A percentile compares a stretch with the other conserved stretches of the same genome.
Evolutionary conservation across 2,113 vertebrate genomes (phyloP).

Genomic region (Anguilla japonica): DNA sequence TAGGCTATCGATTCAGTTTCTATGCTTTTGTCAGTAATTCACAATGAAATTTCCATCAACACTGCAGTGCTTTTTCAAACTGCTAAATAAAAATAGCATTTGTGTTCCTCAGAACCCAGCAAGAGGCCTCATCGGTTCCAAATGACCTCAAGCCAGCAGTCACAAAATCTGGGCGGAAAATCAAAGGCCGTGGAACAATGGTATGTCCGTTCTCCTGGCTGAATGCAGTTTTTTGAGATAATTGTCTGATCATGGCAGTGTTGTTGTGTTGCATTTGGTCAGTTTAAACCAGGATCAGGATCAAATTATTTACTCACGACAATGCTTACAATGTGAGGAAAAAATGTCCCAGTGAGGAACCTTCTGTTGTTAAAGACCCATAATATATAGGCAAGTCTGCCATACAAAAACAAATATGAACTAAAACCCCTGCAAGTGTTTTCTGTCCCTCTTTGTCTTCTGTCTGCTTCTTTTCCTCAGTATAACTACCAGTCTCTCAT

Average conservation of each 20-base stretch:
- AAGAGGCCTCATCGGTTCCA: conserved; percentile 63
- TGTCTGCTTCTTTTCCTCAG: conserved; percentile 15
- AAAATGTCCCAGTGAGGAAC: neutral
- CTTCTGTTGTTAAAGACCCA: conserved; percentile 4
- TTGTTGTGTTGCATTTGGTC: neutral
- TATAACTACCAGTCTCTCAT: conserved; percentile 29
- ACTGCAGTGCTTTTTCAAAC: neutral
- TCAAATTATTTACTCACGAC: neutral
- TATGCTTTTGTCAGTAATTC: neutral
- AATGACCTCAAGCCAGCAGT: conserved; percentile 85
- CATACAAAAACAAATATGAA: conserved; percentile 19
- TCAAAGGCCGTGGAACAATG: conserved; percentile 95
- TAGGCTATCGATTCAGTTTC: neutral
- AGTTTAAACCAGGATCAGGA: neutral
- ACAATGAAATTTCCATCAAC: conserved; percentile 4
- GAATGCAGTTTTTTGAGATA: neutral
- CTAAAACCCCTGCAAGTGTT: conserved; percentile 30
- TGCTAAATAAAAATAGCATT: conserved; percentile 22
- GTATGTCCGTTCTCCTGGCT: conserved; percentile 61
- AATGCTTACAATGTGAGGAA: conserved; percentile 7
- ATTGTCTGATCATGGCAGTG: neutral
- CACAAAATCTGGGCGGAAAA: conserved; percentile 95
- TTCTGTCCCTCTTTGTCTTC: conserved; percentile 3
- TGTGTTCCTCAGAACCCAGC: conserved; percentile 70
- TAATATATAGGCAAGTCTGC: neutral